Evolutionary conservation across 1,140 invertebrate genomes (phyloP).

Genomic region (Metaphire vulgaris): DNA sequence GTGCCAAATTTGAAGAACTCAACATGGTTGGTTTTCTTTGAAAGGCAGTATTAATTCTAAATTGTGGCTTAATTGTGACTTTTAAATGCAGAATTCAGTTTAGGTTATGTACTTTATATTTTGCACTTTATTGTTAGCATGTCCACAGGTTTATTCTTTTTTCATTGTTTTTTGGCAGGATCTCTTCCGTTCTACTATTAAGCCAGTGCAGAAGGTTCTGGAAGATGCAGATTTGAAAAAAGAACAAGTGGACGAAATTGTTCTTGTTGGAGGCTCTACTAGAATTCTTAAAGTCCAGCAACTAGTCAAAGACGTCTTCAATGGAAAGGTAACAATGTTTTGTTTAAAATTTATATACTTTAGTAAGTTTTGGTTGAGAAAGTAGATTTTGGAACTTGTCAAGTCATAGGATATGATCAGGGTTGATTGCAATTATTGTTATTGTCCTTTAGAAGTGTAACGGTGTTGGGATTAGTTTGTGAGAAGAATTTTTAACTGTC

Average conservation of each 20-base stretch:
- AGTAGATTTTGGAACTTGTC: background rate
- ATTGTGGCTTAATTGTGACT: conserved; percentile 1
- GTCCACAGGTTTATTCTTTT: conserved; percentile 25
- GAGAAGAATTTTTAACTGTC: no score
- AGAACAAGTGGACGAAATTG: conserved; percentile 97
- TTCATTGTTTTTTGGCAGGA: conserved; percentile 56
- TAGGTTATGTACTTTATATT: conserved; percentile 3
- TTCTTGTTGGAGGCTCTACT: conserved; percentile 96
- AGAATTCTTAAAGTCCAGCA: conserved; percentile 99
- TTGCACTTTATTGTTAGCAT: no score
- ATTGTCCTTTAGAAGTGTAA: background rate
- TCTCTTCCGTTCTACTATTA: conserved; percentile 94
- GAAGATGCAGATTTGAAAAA: conserved; percentile 99
- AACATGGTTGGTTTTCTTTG: conserved; percentile 68
- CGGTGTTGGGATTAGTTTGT: background rate
- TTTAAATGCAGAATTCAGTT: conserved; percentile 10
- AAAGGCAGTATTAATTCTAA: background rate
- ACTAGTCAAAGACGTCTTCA: conserved; percentile 96
- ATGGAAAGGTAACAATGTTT: conserved; percentile 64
- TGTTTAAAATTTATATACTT: conserved; percentile 1
- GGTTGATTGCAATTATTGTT: background rate
- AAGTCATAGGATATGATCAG: no score
- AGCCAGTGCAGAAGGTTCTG: conserved; percentile 72
- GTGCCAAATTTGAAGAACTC: conserved; percentile 98
- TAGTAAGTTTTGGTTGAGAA: background rate